Evolutionary conservation across 2,113 vertebrate genomes (phyloP).

Genomic region (Colaptes auratus): DNA sequence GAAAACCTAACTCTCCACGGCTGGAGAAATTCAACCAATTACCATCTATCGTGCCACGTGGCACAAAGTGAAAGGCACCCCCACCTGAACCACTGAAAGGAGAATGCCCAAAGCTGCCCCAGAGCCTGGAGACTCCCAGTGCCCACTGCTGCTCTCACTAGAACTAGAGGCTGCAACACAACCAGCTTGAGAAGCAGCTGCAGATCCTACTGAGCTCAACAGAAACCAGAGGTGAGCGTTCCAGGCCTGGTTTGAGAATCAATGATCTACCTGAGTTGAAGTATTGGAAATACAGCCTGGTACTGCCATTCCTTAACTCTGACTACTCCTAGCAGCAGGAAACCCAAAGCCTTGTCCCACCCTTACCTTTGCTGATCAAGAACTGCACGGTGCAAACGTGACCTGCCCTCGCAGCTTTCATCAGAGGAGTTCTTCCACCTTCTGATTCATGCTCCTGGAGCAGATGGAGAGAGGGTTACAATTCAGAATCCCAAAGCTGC

Average conservation of each 20-base stretch:
- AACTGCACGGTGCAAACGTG: constrained; percentile 99
- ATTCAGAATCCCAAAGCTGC: background rate
- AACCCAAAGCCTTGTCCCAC: background rate
- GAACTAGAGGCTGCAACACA: background rate
- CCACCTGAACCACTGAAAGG: background rate
- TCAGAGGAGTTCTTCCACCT: constrained; percentile 96
- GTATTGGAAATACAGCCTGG: background rate
- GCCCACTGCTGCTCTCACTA: background rate
- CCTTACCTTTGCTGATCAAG: constrained; percentile 96
- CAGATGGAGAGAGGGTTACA: background rate
- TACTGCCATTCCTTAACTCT: accelerated
- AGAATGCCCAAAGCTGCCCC: background rate
- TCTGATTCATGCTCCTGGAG: constrained; percentile 96
- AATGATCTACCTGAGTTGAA: background rate
- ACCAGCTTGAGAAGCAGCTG: background rate
- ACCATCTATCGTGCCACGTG: background rate
- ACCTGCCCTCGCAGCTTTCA: constrained; percentile 98
- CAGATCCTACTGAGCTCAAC: background rate
- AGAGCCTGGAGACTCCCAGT: background rate
- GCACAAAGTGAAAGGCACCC: background rate
- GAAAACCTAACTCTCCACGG: accelerated
- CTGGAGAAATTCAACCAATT: background rate
- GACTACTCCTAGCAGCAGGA: background rate
- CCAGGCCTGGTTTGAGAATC: background rate
- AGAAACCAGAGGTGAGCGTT: background rate